Base-by-base conservation (phyloP, 2,797 vertebrate genomes). In the Pogoniulus pusillus region DNA sequence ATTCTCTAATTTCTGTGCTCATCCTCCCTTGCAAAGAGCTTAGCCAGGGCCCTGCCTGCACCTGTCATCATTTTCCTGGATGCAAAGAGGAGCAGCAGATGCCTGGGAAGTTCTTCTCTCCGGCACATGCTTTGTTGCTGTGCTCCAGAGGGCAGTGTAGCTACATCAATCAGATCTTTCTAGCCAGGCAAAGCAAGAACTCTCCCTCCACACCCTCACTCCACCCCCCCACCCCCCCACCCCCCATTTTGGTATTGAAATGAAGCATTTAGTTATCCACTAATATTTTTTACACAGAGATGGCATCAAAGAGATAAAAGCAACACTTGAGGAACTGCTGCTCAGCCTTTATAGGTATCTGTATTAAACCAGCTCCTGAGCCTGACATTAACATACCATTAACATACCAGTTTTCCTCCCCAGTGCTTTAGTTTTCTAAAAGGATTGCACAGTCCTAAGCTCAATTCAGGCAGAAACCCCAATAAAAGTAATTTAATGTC, bases 121-220 rank as follows among this genome's bases (percentile, higher is more conserved):
- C 45, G 19, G 43, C 2, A 5, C 27, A 24, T 32, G 45, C 58
- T 96, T 89, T 81, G 35, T 34, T 66, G 26, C 60, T 77, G 96
- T 86, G 94, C 97, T 97, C 96, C 94, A 97, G 97, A 96, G 97
- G 97, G 97, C 97, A 97, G 96, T 94, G 93, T 96, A 95, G 96
- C 87, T 93, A 96, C 96, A 63, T 60, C 32, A 58, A 80, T 95
- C 90, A 93, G 66, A 70, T 63, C 39, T 57, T 37, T 77, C 85
- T 43, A 5, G 9, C 27, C 19, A 76, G 15, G 49, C 68, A n/a
- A 4, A n/a, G 39, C 45, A 72, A 64, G 30, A 47, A 45, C 71
- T 9, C 12, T 37, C 37, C 64, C 55, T 82, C 75, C 93, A 93
- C 32, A 59, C n/a, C n/a, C n/a, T n/a, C n/a, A n/a, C n/a, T n/a